A percentile compares a stretch with the other conserved stretches of the same genome.
These are phyloP conservation scores for Anguilla pacifica DNA, from an alignment of 2,797 vertebrate species.

Conservation along the genomic window DNA sequence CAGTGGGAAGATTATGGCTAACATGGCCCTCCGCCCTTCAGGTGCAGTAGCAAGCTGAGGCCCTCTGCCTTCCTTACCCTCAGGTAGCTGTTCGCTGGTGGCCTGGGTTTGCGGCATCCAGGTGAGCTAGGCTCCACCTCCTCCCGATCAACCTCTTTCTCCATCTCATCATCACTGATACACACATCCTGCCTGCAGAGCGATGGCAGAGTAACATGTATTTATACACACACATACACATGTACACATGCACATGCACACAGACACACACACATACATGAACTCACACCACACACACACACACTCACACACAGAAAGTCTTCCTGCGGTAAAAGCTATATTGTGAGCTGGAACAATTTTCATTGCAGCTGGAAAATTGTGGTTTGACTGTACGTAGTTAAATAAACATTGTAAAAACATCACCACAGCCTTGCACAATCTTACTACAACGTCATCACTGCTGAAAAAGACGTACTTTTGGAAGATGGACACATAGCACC, in stretches of 20 bases:
- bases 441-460: neutral
- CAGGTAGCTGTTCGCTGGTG: constrained; percentile 79
- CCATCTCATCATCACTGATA: constrained; percentile 82
- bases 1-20: neutral
- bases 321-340: too few relatives aligned
- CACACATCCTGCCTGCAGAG: constrained; percentile 81
- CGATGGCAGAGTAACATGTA: neutral
- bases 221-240: neutral
- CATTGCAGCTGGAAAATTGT: too few relatives aligned
- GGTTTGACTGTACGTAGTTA: too few relatives aligned
- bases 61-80: constrained; percentile 68
- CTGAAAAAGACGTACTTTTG: constrained; percentile 56
- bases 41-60: neutral
- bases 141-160: constrained; percentile 62
- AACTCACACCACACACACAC: neutral
- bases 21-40: neutral
- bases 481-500: constrained; percentile 83
- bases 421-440: neutral
- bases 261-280: neutral
- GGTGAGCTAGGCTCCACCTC: constrained; percentile 69
- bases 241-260: neutral
- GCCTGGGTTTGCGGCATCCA: constrained; percentile 78
- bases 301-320: neutral
- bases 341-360: too few relatives aligned
- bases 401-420: too few relatives aligned